A percentile compares a stretch with the other conserved stretches of the same genome.
These are phyloP conservation scores for Tetramorium parvispinum DNA, from an alignment of 1,140 invertebrate genomes.

Conservation along the genomic window DNA sequence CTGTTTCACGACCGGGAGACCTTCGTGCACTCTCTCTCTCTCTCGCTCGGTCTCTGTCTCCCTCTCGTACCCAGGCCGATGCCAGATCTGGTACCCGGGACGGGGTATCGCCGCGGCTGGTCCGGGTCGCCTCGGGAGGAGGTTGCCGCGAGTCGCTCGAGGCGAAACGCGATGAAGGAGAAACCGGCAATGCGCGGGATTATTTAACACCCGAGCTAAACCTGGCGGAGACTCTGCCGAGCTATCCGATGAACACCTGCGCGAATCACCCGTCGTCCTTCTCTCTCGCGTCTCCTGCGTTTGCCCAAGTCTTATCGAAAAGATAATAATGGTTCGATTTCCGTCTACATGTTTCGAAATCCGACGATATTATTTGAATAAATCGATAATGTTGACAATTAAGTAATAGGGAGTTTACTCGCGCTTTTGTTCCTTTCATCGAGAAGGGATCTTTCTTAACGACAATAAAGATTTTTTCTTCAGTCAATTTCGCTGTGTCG, in stretches of 20 bases:
- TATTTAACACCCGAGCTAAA: constrained; percentile 46
- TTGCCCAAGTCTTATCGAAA: not conserved
- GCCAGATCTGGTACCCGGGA: constrained; percentile 59
- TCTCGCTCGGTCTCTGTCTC: not conserved
- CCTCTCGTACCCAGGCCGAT: constrained; percentile 8
- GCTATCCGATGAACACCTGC: constrained; percentile 1
- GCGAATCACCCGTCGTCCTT: not conserved
- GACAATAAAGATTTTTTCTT: too few species aligned
- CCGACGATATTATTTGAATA: not conserved
- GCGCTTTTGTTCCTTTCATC: too few species aligned
- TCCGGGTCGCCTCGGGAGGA: constrained; percentile 49
- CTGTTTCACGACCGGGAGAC: constrained; percentile 61
- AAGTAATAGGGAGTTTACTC: not conserved
- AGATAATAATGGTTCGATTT: not conserved
- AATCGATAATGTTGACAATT: not conserved
- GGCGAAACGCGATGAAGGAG: constrained; percentile 42
- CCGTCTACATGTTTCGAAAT: too few species aligned
- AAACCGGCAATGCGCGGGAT: constrained; percentile 39
- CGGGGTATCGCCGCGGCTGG: constrained; percentile 54
- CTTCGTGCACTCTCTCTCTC: constrained; percentile 43
- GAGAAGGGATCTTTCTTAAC: too few species aligned
- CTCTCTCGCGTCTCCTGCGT: not conserved
- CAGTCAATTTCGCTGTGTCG: too few species aligned
- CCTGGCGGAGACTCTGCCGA: not conserved
- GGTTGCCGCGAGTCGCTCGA: constrained; percentile 30